A percentile compares a stretch with the other conserved stretches of the same genome.
These are phyloP conservation scores for Drusus annulatus DNA, from an alignment of 1,140 invertebrate genomes.

Conservation along the genomic window DNA sequence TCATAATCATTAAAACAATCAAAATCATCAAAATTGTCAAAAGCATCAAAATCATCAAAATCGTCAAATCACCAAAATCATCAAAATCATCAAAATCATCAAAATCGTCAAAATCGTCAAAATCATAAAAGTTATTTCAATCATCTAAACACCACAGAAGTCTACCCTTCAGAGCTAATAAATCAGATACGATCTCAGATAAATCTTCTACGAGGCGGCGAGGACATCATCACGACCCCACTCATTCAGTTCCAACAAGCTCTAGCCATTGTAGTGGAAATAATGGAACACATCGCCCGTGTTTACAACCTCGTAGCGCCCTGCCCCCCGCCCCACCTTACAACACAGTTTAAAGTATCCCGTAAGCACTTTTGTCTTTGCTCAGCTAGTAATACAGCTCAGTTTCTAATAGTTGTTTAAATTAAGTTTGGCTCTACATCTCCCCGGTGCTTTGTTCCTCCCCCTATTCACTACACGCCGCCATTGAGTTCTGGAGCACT, in stretches of 20 bases:
- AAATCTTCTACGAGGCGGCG: no score
- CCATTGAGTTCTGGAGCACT: neutral
- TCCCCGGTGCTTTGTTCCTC: constrained; percentile 26
- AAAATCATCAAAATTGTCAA: no score
- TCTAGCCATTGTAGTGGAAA: neutral
- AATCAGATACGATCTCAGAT: no score
- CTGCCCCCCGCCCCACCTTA: neutral
- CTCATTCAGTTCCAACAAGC: neutral
- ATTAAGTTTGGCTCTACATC: constrained; percentile 6
- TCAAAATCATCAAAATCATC: no score
- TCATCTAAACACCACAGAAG: no score
- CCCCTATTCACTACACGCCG: neutral
- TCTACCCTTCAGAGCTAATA: no score
- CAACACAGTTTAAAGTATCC: constrained; percentile 5
- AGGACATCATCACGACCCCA: no score
- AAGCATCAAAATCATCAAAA: no score
- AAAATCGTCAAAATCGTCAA: no score
- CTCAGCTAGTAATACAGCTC: constrained; percentile 2
- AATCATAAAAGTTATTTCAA: no score
- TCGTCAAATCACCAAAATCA: no score
- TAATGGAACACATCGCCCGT: neutral
- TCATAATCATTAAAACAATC: no score
- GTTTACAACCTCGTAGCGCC: neutral
- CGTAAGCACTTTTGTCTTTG: constrained; percentile 39
- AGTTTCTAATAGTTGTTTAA: constrained; percentile 22